Evolutionary conservation across 2,113 vertebrate species (phyloP).

Genomic region (Eurystomus gularis): DNA sequence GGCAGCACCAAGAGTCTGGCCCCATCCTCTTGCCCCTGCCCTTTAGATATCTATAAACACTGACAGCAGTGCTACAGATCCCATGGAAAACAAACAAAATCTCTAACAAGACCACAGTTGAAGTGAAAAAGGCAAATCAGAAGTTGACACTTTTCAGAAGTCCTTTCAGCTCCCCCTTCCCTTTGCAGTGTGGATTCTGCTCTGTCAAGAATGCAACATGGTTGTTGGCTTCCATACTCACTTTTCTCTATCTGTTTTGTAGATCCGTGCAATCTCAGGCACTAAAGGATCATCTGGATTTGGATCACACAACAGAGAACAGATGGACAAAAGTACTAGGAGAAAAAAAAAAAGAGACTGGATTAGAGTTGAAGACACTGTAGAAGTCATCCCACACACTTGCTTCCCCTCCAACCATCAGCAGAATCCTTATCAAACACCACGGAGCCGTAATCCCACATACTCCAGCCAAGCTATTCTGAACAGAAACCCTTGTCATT

Average conservation of each 20-base stretch:
- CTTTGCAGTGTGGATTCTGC: not conserved
- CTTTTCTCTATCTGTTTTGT: conserved; percentile 99
- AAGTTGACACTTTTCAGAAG: not conserved
- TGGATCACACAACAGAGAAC: conserved; percentile 99
- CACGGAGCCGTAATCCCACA: not conserved
- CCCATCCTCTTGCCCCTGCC: not conserved
- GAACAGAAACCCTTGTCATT: not conserved
- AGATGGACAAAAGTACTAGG: conserved; percentile 98
- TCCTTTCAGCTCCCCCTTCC: not conserved
- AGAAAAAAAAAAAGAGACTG: conserved; percentile 19
- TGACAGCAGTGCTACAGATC: not conserved
- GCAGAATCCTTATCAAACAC: not conserved
- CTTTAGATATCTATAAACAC: not conserved
- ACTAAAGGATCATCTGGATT: conserved; percentile 99
- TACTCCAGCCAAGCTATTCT: not conserved
- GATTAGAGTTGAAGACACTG: conserved; percentile 17
- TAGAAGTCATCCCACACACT: not conserved
- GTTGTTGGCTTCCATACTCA: conserved; percentile 75
- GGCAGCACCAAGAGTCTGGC: not conserved
- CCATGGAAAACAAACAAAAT: not conserved
- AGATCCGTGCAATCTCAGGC: conserved; percentile 99
- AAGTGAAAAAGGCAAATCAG: not conserved
- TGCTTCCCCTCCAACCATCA: not conserved
- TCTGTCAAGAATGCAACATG: accelerated
- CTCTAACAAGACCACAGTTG: not conserved